phyloP scores from a whole-genome alignment of 2,888 invertebrate species.

The Gisinianus flammeolus region DNA sequence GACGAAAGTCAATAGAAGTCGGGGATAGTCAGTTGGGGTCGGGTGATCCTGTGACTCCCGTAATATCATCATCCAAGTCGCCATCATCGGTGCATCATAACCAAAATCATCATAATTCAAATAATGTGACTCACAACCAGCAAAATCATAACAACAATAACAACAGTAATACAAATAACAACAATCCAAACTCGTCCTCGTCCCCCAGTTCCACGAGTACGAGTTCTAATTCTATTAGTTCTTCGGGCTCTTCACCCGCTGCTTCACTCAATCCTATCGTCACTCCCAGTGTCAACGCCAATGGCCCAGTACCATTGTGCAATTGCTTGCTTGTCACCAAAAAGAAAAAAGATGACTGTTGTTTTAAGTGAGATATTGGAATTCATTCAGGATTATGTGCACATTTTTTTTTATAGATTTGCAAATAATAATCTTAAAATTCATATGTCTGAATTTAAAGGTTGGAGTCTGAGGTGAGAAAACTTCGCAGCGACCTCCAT shows the following conservation, averaged over 20 bases:
- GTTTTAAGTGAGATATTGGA: slow-evolving; percentile 50
- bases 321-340: slow-evolving; percentile 43
- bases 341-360: slow-evolving; percentile 58
- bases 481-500: slow-evolving; percentile 58
- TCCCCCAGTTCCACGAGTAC: slow-evolving; percentile 43
- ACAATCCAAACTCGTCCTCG: slow-evolving; percentile 14
- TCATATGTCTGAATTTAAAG: slow-evolving; percentile 29
- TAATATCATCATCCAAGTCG: slow-evolving; percentile 37
- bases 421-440: too few relatives aligned
- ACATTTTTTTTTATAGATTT: neutral
- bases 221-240: slow-evolving; percentile 37
- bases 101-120: slow-evolving; percentile 52
- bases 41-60: slow-evolving; percentile 28
- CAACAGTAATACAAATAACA: slow-evolving; percentile 13
- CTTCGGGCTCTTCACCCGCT: slow-evolving; percentile 36
- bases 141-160: slow-evolving; percentile 36
- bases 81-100: slow-evolving; percentile 46
- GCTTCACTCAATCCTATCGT: slow-evolving; percentile 13
- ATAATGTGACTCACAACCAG: slow-evolving; percentile 46
- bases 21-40: slow-evolving; percentile 42
- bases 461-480: slow-evolving; percentile 57
- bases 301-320: slow-evolving; percentile 43
- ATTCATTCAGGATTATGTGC: neutral
- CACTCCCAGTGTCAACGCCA: slow-evolving; percentile 37
- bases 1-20: slow-evolving; percentile 56